Evolutionary conservation across 2,113 vertebrate genomes (phyloP).

Genomic region (Leptobrachium ailaonicum): DNA sequence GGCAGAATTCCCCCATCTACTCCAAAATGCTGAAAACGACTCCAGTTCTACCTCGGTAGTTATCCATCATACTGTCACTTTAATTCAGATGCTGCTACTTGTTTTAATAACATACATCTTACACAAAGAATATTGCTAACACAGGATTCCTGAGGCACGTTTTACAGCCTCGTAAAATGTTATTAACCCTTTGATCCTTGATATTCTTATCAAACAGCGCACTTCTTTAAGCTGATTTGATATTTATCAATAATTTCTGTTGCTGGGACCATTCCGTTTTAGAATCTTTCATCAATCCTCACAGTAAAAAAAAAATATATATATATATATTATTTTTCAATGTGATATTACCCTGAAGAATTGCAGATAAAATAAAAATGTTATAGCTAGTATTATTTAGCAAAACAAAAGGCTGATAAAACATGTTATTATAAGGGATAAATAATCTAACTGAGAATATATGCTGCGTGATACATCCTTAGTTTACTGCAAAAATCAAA

Average conservation of each 20-base stretch:
- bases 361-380: slow-evolving; percentile 78
- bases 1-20: slow-evolving; percentile 79
- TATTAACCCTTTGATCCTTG: slow-evolving; percentile 81
- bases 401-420: slow-evolving; percentile 77
- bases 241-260: slow-evolving; percentile 77
- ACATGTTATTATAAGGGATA: slow-evolving; percentile 72
- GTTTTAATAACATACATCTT: slow-evolving; percentile 91
- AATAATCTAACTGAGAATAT: slow-evolving; percentile 63
- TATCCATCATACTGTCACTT: slow-evolving; percentile 94
- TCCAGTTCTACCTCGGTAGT: slow-evolving; percentile 75
- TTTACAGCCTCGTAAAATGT: slow-evolving; percentile 83
- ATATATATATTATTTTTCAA: slow-evolving; percentile 65
- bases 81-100: slow-evolving; percentile 95
- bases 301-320: slow-evolving; percentile 62
- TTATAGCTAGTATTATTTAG: slow-evolving; percentile 78
- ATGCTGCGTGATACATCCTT: neutral
- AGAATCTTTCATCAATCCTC: slow-evolving; percentile 69
- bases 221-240: slow-evolving; percentile 50
- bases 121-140: slow-evolving; percentile 84
- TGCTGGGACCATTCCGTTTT: slow-evolving; percentile 57
- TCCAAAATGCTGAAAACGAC: slow-evolving; percentile 77
- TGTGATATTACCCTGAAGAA: slow-evolving; percentile 69
- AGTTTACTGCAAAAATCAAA: neutral
- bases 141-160: slow-evolving; percentile 76
- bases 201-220: slow-evolving; percentile 59